phyloP scores from a whole-genome alignment of 2,888 invertebrate genomes.

The Apodemia hepburni region DNA sequence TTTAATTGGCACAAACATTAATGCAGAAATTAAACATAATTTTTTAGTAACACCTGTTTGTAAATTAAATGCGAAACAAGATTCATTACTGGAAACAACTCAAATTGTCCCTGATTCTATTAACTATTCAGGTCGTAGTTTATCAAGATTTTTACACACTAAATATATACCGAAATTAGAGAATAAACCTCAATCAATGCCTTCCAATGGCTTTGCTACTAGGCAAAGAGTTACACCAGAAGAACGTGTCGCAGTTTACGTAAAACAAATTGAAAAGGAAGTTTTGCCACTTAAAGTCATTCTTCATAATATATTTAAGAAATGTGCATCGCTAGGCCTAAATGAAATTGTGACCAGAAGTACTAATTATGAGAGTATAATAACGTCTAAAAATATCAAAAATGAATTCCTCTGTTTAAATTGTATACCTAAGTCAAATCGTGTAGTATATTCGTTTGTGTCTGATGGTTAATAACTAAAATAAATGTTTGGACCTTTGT shows the following conservation, averaged over 20 bases:
- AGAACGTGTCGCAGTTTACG: slow-evolving; percentile 47
- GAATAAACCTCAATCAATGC: slow-evolving; percentile 17
- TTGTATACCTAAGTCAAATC: slow-evolving; percentile 44
- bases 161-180: not conserved
- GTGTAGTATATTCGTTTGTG: slow-evolving; percentile 64
- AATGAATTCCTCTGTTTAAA: not conserved
- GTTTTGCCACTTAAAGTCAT: slow-evolving; percentile 53
- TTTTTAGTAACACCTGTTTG: not conserved
- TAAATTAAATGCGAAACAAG: not conserved
- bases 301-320: slow-evolving; percentile 50
- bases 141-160: not conserved
- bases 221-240: slow-evolving; percentile 42
- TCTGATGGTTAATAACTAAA: slow-evolving; percentile 43
- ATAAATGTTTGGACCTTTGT: slow-evolving; percentile 21
- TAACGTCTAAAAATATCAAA: not conserved
- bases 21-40: not conserved
- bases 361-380: not conserved
- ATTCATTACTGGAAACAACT: not conserved
- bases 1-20: not conserved
- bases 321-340: slow-evolving; percentile 48
- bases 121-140: not conserved
- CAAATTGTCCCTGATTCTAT: not conserved
- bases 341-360: slow-evolving; percentile 13
- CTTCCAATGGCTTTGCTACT: slow-evolving; percentile 16
- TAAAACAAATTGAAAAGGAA: slow-evolving; percentile 52